Evolutionary conservation across 64 coral and sea anemone genomes (phyloP), one percentile per base, ranked within the genome.

Genomic region (Pocillopora verrucosa): DNA sequence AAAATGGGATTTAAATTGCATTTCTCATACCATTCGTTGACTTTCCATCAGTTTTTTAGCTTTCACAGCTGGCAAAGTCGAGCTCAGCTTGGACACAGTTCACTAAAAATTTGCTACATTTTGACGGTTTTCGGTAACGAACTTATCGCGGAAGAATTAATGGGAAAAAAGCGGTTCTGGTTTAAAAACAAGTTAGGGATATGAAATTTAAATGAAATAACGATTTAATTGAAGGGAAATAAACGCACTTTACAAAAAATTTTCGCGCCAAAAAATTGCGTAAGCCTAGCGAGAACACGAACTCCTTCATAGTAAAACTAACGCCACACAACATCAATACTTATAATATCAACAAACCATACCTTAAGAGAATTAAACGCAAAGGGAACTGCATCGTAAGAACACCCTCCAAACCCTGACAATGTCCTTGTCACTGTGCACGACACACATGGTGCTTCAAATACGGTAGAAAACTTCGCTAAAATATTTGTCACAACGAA

Each of bases 361-460:
- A 85, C 82, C 82, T 85, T 85, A 16, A 85, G 25, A 17, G 79
- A 81, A 81, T 26, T 72, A 85, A 85, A 85, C 37, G 82, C 56
- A 72, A 85, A 85, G 38, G 82, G 64, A 36, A 56, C 82, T 37
- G 65, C 82, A 58, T 85, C 68, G 34, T 70, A 69, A 85, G 82
- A 72, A 72, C 86, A 88, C 26, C 86, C 86, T 37, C 86, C 86
- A 88, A 76, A 78, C 60, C 76, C 61, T 19, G 86, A 76, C 38
- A 92, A 58, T 30, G 95, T 83, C 24, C 56, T 90, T 89, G 90
- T 97, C 14, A 97, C 82, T 11, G 95, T 84, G 65, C 95, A 97
- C 10, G 91, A 87, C n/a, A 97, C 92, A 20, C 95, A 97, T 2
- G 95, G 92, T 4, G 95, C 16, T 16, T 93, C 82, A 15, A 94